Base-by-base conservation (phyloP, 64 coral and sea anemone species). In the Catalaphyllia jardinei region DNA sequence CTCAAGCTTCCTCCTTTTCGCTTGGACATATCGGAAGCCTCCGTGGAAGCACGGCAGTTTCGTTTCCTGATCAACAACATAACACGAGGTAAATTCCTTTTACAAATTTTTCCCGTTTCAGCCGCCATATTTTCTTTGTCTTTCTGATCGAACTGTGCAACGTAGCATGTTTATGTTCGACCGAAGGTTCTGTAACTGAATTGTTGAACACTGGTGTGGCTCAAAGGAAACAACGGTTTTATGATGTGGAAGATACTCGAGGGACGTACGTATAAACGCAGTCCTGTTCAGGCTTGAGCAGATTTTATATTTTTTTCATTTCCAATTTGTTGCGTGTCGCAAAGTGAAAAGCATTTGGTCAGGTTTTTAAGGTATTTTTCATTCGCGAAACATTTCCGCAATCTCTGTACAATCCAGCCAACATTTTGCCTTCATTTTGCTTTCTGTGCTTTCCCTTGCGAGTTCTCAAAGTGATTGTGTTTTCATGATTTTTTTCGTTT, bases 11-110 rank as follows among this genome's bases (percentile, higher is more conserved):
- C 8, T 29, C 82, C 62, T 69, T 77, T 38, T 86, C 90, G 67
- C 60, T 79, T 59, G 57, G 72, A 50, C 90, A 79, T 73, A 86
- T 87, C 49, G 82, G 90, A 30, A 76, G 82, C 75, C 75, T 84
- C 62, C 83, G 62, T 52, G 73, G 63, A 92, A 51, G 59, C 24
- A 79, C 62, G 50, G 57, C 31, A 64, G 52, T 90, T 82, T 79
- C 79, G 38, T 81, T 90, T 28, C 64, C 67, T 28, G 33, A 73
- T 80, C 77, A 71, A 39, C 69, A 72, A 71, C 71, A 90, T 31
- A 20, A 39, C 52, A 51, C 88, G 31, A 80, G 77, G 88, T 90
- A 57, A 73, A 73, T 72, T 29, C 33, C 52, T 77, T 22, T 76
- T 76, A 25, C 22, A 85, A 71, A 85, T 78, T 73, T 39, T 1